Percentiles rank a stretch among this genome's conserved stretches.
Evolutionary conservation across 2,113 vertebrate genomes (phyloP).

Genomic region (Corapipo altera): DNA sequence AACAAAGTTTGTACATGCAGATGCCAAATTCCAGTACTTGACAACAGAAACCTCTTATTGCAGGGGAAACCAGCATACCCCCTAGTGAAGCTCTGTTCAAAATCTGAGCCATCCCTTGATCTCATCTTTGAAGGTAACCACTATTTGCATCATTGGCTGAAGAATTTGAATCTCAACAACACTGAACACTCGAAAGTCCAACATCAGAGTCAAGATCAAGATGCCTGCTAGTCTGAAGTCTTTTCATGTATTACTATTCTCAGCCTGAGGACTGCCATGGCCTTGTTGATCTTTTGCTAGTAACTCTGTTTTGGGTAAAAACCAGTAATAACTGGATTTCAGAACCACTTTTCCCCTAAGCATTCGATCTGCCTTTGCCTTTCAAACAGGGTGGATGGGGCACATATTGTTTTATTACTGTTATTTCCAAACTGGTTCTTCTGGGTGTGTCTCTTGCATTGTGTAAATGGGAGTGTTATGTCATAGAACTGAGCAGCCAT

Average conservation of each 20-base stretch:
- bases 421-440: slow-evolving; percentile 6
- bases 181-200: background rate
- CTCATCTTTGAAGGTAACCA: background rate
- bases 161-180: background rate
- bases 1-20: background rate
- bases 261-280: background rate
- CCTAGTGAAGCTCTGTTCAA: background rate
- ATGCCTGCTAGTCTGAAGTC: background rate
- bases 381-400: background rate
- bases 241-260: background rate
- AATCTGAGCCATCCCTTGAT: background rate
- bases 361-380: background rate
- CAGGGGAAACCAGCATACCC: background rate
- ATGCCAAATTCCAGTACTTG: background rate
- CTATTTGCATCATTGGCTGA: background rate
- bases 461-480: background rate
- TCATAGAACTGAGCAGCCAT: background rate
- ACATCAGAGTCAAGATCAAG: background rate
- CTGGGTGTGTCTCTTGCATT: slow-evolving; percentile 33
- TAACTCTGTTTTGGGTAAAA: background rate
- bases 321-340: background rate
- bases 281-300: background rate
- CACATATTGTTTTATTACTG: background rate
- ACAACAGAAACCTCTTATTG: background rate
- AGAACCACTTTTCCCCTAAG: background rate